phyloP scores from a whole-genome alignment of 2,888 invertebrate species.

The Meteorus cinctellus region DNA sequence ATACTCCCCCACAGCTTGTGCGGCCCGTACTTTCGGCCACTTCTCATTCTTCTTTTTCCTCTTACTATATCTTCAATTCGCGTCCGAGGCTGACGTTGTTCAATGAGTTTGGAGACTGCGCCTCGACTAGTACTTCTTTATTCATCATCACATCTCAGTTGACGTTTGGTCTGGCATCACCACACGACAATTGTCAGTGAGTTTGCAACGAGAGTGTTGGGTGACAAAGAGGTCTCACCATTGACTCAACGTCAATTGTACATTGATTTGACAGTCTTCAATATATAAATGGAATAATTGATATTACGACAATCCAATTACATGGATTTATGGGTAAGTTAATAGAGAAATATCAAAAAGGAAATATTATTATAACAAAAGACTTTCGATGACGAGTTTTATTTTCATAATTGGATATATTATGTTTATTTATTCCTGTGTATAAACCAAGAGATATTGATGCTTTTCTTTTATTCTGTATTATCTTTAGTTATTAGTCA shows the following conservation, averaged over 20 bases:
- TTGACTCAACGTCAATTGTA: conserved; percentile 27
- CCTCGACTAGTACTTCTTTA: conserved; percentile 36
- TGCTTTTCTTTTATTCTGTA: not conserved
- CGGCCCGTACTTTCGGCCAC: conserved; percentile 35
- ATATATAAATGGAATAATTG: conserved; percentile 4
- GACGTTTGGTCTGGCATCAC: conserved; percentile 14
- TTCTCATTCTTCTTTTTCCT: conserved; percentile 24
- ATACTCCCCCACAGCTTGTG: conserved; percentile 15
- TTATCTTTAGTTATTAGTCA: not conserved
- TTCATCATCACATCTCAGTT: not conserved
- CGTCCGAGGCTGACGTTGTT: conserved; percentile 48
- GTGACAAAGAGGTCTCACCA: conserved; percentile 20
- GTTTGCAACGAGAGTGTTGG: not conserved
- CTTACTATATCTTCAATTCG: conserved; percentile 36
- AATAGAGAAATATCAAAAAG: not conserved
- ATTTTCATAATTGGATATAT: conserved; percentile 19
- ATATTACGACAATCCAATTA: not conserved
- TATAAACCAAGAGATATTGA: conserved; percentile 15
- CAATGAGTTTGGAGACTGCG: conserved; percentile 64
- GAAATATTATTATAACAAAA: conserved; percentile 1
- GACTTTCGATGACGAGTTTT: conserved; percentile 21
- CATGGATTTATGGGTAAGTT: conserved; percentile 1
- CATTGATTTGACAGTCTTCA: conserved; percentile 5
- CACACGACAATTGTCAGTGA: conserved; percentile 19
- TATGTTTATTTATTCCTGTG: not conserved